These are phyloP conservation scores for Hydroisotoma schaefferi DNA, from an alignment of 2,888 invertebrate genomes.

Conservation along the genomic window DNA sequence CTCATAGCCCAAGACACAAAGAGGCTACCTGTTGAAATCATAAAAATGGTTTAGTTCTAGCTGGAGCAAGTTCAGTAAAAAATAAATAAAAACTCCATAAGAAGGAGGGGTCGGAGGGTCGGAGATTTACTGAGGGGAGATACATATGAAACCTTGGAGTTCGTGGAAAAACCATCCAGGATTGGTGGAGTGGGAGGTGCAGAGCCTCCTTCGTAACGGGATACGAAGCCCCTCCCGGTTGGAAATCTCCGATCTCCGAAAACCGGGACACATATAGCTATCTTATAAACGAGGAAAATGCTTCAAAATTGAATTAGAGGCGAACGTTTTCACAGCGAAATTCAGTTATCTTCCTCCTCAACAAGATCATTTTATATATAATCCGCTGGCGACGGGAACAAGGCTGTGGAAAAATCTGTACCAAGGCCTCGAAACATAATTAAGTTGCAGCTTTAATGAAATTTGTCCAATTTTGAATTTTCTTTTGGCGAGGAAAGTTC, in stretches of 20 bases:
- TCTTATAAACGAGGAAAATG: constrained; percentile 50
- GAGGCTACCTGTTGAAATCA: constrained; percentile 45
- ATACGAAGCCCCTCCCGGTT: constrained; percentile 21
- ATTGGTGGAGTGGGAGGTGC: neutral
- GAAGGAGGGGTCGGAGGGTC: constrained; percentile 1
- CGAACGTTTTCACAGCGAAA: constrained; percentile 50
- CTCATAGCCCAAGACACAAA: neutral
- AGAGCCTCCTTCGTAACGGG: constrained; percentile 13
- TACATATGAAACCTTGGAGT: neutral
- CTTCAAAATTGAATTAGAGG: constrained; percentile 50
- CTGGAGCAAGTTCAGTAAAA: constrained; percentile 4
- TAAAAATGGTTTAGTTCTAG: constrained; percentile 28
- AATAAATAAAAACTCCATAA: neutral
- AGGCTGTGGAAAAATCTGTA: constrained; percentile 43
- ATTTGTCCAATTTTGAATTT: constrained; percentile 49
- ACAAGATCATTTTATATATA: constrained; percentile 40
- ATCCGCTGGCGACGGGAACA: constrained; percentile 38
- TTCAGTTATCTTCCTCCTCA: constrained; percentile 49
- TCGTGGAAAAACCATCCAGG: constrained; percentile 30
- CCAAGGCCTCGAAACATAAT: constrained; percentile 49
- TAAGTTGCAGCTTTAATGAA: constrained; percentile 47
- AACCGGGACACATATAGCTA: constrained; percentile 44
- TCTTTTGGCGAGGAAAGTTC: constrained; percentile 15
- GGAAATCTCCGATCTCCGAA: constrained; percentile 14
- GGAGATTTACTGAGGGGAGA: constrained; percentile 24